Conservation (phyloP, 2,797 vertebrate genomes). For the Danionella dracula region DNA sequence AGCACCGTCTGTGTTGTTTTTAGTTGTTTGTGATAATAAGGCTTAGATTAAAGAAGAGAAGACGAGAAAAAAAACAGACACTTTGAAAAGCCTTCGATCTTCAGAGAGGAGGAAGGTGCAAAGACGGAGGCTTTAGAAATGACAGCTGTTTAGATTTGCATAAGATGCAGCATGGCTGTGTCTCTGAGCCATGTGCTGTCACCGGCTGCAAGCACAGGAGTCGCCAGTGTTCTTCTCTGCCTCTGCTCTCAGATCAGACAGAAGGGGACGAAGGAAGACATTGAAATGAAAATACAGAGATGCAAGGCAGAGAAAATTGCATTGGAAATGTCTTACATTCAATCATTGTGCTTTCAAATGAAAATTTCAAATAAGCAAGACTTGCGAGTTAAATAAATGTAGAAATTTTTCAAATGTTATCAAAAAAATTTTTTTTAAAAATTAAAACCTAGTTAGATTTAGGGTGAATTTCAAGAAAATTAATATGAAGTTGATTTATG, state of each 20-base stretch:
- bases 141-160: slow-evolving; percentile 65
- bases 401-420: too few species aligned
- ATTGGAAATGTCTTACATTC: too few species aligned
- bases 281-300: too few species aligned
- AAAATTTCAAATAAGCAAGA: too few species aligned
- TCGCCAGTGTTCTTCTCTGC: slow-evolving; percentile 39
- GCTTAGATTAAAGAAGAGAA: slow-evolving; percentile 39
- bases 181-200: slow-evolving; percentile 55
- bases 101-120: slow-evolving; percentile 41
- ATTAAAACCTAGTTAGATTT: too few species aligned
- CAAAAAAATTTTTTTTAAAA: too few species aligned
- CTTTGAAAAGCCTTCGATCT: slow-evolving; percentile 52
- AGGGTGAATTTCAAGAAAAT: too few species aligned
- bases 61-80: slow-evolving; percentile 9
- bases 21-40: slow-evolving; percentile 43
- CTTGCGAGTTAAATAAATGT: too few species aligned
- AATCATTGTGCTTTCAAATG: too few species aligned
- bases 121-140: slow-evolving; percentile 51
- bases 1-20: slow-evolving; percentile 38
- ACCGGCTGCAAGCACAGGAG: slow-evolving; percentile 51
- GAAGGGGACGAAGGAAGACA: neutral
- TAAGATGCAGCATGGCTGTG: slow-evolving; percentile 51
- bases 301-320: too few species aligned
- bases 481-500: too few species aligned
- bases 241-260: slow-evolving; percentile 6